Conservation (phyloP, 2,113 vertebrate genomes). For the Acanthochromis polyacanthus region DNA sequence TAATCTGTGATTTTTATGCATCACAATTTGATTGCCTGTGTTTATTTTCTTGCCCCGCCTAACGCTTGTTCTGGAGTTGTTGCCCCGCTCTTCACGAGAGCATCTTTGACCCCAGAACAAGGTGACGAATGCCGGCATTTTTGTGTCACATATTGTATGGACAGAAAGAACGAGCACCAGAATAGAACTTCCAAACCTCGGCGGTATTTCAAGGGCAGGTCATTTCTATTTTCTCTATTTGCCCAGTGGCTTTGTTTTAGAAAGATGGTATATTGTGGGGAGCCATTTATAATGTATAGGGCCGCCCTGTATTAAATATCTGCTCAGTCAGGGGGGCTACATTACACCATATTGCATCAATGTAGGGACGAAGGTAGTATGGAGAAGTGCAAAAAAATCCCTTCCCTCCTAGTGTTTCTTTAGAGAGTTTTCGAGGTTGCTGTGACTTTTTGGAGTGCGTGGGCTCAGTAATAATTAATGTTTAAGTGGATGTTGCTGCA, state of each 20-base stretch:
- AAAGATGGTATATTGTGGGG: conserved; percentile 58
- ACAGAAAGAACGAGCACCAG: conserved; percentile 17
- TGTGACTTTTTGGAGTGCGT: conserved; percentile 29
- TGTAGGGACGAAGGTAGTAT: conserved; percentile 34
- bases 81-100: not conserved
- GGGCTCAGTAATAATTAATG: conserved; percentile 36
- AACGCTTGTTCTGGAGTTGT: not conserved
- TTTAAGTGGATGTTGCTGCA: not conserved
- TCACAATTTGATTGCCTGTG: conserved; percentile 3
- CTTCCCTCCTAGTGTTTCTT: conserved; percentile 27
- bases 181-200: conserved; percentile 37
- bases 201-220: conserved; percentile 57
- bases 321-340: conserved; percentile 50
- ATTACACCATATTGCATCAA: conserved; percentile 76
- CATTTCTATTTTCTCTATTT: conserved; percentile 62
- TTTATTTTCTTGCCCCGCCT: not conserved
- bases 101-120: conserved; percentile 26
- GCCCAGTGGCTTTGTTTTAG: conserved; percentile 48
- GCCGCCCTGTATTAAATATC: conserved; percentile 79
- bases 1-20: conserved; percentile 34
- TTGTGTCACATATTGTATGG: conserved; percentile 1
- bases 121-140: not conserved
- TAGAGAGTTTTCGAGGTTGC: not conserved
- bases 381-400: conserved; percentile 7
- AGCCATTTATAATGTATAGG: conserved; percentile 77